These are phyloP conservation scores for Enteromius anoplus DNA, from an alignment of 2,797 vertebrate genomes.

Conservation along the genomic window DNA sequence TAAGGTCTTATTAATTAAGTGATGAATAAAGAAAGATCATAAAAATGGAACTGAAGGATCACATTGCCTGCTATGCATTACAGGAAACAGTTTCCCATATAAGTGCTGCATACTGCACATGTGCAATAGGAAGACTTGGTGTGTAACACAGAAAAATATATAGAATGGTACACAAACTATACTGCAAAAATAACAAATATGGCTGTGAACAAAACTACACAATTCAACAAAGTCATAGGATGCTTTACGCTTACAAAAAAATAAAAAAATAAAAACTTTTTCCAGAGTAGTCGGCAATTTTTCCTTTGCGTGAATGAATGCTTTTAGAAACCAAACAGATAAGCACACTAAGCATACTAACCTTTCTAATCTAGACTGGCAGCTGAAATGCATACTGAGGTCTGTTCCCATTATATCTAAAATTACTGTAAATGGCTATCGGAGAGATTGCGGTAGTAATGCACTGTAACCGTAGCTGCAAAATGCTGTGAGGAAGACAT, in stretches of 20 bases:
- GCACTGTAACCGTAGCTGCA: slow-evolving; percentile 23
- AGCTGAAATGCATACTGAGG: not conserved
- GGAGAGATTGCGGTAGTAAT: slow-evolving; percentile 4
- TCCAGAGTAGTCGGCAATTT: not conserved
- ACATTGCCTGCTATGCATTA: not conserved
- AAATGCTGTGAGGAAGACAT: slow-evolving; percentile 39
- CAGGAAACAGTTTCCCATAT: not conserved
- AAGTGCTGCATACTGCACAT: not conserved
- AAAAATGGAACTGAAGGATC: not conserved
- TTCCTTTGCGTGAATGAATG: not conserved
- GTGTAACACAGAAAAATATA: not conserved
- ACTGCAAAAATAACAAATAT: not conserved
- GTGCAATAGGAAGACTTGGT: not conserved
- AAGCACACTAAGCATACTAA: not conserved
- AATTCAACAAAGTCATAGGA: slow-evolving; percentile 9
- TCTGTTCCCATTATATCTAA: slow-evolving; percentile 27
- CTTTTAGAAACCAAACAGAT: not conserved
- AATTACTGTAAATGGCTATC: slow-evolving; percentile 40
- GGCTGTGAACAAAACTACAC: not conserved
- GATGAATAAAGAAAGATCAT: not conserved
- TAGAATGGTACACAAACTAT: not conserved
- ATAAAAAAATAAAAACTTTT: not conserved
- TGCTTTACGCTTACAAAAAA: not conserved
- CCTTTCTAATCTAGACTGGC: slow-evolving; percentile 19
- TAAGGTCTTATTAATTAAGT: not conserved